Evolutionary conservation across 2,113 vertebrate genomes (phyloP).

Genomic region (Xenus cinereus): DNA sequence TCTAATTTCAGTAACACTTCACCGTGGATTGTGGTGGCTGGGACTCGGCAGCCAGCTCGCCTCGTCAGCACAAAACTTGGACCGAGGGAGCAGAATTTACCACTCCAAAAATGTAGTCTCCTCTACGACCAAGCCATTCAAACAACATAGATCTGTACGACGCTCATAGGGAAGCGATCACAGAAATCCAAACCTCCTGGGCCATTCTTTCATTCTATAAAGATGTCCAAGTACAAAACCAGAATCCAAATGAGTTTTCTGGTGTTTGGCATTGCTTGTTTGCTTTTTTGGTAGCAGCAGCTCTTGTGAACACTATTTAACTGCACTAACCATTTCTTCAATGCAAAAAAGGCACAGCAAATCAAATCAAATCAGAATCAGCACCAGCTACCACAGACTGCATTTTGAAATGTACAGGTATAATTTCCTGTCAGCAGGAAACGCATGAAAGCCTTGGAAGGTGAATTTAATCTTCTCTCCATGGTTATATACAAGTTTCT

Average conservation of each 20-base stretch:
- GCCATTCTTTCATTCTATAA: neutral
- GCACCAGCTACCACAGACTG: neutral
- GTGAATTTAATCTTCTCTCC: neutral
- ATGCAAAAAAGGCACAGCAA: neutral
- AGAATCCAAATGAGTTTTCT: neutral
- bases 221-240: neutral
- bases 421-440: neutral
- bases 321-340: neutral
- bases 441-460: neutral
- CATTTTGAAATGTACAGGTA: neutral
- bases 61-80: neutral
- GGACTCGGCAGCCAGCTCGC: neutral
- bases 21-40: neutral
- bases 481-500: neutral
- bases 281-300: neutral
- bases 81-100: neutral
- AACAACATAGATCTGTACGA: fast-evolving
- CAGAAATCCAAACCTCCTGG: neutral
- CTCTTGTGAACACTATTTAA: neutral
- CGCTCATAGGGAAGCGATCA: neutral
- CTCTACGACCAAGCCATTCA: neutral
- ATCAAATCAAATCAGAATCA: neutral
- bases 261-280: neutral
- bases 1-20: neutral
- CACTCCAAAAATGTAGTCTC: neutral